These are phyloP conservation scores for Lysandra coridon DNA, from an alignment of 2,888 invertebrate species.

Conservation along the genomic window DNA sequence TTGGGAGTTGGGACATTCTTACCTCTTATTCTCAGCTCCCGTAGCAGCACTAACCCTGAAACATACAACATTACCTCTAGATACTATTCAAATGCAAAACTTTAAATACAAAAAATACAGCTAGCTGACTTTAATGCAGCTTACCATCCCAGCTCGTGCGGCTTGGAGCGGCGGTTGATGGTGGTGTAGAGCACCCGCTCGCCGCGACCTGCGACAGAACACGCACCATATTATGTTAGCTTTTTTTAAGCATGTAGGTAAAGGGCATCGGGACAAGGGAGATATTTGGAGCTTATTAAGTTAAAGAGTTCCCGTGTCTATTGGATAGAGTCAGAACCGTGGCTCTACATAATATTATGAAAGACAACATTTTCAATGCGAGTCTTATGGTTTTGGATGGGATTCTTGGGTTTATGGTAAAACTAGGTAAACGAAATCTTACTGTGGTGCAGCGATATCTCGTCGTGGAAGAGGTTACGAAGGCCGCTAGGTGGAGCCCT, in stretches of 20 bases:
- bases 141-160: constrained; percentile 21
- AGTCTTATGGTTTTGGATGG: no score
- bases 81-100: not conserved
- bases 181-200: not conserved
- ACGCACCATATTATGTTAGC: no score
- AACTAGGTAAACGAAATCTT: constrained; percentile 35
- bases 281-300: no score
- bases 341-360: no score
- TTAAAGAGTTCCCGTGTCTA: no score
- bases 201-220: constrained; percentile 2
- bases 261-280: no score
- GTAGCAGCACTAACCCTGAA: not conserved
- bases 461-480: constrained; percentile 47
- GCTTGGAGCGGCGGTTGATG: not conserved
- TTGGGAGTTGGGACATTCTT: not conserved
- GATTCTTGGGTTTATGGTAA: no score
- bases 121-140: not conserved
- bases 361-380: no score
- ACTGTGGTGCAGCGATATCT: constrained; percentile 56
- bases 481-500: not conserved
- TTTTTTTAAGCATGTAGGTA: no score
- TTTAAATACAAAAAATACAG: no score
- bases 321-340: no score
- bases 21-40: not conserved
- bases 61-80: not conserved